Evolutionary conservation across 2,797 vertebrate genomes (phyloP), one percentile per base, ranked within the genome.

Genomic region (Sciaenops ocellatus): DNA sequence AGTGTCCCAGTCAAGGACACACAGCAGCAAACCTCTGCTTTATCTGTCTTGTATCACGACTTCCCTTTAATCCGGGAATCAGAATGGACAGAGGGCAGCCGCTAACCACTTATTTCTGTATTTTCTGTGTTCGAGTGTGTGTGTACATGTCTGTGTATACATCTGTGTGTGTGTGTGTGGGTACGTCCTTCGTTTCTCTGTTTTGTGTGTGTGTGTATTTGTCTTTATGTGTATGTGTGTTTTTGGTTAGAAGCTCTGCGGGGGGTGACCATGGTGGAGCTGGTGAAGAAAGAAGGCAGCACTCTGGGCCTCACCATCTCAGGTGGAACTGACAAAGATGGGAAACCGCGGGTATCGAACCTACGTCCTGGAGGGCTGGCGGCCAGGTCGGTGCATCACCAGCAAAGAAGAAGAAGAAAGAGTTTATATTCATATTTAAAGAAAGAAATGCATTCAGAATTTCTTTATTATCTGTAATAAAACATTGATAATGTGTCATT

Each of bases 291-390:
- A 63, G 98, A 99, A 72, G 98, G 98, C 83, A 98, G 97, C 93
- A 98, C 98, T 0, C 93, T 99, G 0, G 98, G 98, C 41, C 96
- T 99, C 80, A 99, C 98, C 70, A 97, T 99, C 91, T 99, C 98
- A 0, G 98, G 98, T 11, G 98, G 98, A 47, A 98, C 98, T 0
- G 98, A 99, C 95, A 99, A 99, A 89, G 98, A 99, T 1, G 98
- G 98, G 41, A 99, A 97, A 79, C 98, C 98, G 7, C 93, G 98
- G 51, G 98, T 99, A 63, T 99, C 98, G 13, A 99, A 98, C 92
- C 93, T 99, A 52, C 95, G 98, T 26, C 97, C 97, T 0, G 98
- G 97, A 65, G 98, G 98, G 9, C 94, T 99, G n/a, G 98, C 98
- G 0, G 97, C 98, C 81, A 97, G 98, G 98, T 99, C 80, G 95